These are phyloP conservation scores for Drosophila bocqueti DNA, from an alignment of 1,140 invertebrate genomes.

Conservation along the genomic window DNA sequence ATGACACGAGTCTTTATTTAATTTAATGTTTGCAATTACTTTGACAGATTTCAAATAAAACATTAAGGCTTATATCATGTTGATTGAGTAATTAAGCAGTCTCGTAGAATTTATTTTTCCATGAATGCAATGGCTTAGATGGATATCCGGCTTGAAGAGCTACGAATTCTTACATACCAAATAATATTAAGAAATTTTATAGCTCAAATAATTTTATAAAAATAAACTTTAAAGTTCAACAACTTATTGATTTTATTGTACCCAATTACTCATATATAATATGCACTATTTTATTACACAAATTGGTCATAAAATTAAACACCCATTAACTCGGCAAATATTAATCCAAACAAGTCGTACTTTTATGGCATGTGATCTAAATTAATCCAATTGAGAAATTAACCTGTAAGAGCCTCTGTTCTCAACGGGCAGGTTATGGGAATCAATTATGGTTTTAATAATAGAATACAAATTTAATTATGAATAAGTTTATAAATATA, in stretches of 20 bases:
- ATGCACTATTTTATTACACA: constrained; percentile 12
- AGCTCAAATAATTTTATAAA: no score
- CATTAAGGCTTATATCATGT: background rate
- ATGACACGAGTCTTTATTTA: constrained; percentile 18
- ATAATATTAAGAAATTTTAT: background rate
- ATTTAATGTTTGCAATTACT: constrained; percentile 32
- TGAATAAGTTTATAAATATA: constrained; percentile 2
- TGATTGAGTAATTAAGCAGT: constrained; percentile 24
- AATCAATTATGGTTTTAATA: constrained; percentile 11
- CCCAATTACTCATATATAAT: background rate
- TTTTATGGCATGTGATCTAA: constrained; percentile 33
- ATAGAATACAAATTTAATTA: constrained; percentile 19
- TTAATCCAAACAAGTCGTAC: constrained; percentile 23
- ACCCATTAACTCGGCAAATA: constrained; percentile 10
- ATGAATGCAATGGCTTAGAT: constrained; percentile 2
- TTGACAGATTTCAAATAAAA: constrained; percentile 9
- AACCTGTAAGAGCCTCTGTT: constrained; percentile 1
- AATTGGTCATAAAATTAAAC: constrained; percentile 10
- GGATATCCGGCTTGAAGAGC: background rate
- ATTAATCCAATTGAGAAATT: constrained; percentile 15
- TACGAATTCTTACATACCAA: background rate
- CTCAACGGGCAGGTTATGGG: background rate
- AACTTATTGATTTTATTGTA: background rate
- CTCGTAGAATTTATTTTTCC: background rate
- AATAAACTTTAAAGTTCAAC: background rate